Percentiles rank a stretch among this genome's conserved stretches.
phyloP scores from a whole-genome alignment of 2,113 vertebrate species.

The Probosciger aterrimus region DNA sequence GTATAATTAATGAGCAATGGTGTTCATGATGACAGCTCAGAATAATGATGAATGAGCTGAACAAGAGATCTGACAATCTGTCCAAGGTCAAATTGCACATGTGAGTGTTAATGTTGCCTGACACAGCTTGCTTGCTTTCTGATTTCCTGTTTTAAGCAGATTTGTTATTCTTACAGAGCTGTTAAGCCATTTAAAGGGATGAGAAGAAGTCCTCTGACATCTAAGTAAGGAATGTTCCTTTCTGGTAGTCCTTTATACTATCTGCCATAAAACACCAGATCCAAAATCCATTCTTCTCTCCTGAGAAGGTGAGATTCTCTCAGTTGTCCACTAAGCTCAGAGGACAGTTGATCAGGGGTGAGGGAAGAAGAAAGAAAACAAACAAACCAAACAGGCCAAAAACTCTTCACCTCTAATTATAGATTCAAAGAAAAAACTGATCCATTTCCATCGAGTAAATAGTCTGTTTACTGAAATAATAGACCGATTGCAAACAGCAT shows the following conservation, averaged over 20 bases:
- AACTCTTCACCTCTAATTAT: neutral
- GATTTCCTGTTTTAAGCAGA: slow-evolving; percentile 42
- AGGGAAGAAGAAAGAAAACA: neutral
- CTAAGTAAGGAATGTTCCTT: neutral
- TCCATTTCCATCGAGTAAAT: neutral
- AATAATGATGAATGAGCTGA: slow-evolving; percentile 68
- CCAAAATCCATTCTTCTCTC: neutral
- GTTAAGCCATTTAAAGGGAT: neutral
- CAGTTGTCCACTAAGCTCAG: neutral
- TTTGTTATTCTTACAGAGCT: slow-evolving; percentile 13
- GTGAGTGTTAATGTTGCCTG: slow-evolving; percentile 15
- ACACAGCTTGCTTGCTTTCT: slow-evolving; percentile 27
- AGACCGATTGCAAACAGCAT: neutral
- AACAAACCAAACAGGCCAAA: neutral
- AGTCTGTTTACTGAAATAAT: neutral
- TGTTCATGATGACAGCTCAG: slow-evolving; percentile 16
- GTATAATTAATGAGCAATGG: slow-evolving; percentile 63
- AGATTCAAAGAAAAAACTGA: neutral
- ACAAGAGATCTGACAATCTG: slow-evolving; percentile 1
- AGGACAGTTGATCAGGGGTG: neutral
- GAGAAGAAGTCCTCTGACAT: neutral
- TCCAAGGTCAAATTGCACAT: slow-evolving; percentile 46
- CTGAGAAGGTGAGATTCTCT: neutral
- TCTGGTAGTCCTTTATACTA: neutral
- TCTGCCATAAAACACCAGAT: neutral